Percentiles rank a stretch among this genome's conserved stretches.
Evolutionary conservation across 2,797 vertebrate genomes (phyloP).

Genomic region (Sebastes cheni): DNA sequence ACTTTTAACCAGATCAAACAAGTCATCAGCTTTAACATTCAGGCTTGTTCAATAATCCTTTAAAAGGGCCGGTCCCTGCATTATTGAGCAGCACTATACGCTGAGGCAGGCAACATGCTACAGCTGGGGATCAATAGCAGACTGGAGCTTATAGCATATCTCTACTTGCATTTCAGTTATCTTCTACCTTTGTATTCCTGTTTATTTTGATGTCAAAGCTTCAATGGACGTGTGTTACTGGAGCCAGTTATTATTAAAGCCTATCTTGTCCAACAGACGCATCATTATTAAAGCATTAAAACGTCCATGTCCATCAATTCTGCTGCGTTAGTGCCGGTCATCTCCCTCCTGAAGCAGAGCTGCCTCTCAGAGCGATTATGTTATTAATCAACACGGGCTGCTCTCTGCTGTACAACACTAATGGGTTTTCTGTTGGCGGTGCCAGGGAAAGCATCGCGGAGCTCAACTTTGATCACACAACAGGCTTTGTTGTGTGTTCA

Average conservation of each 20-base stretch:
- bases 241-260: neutral
- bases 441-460: constrained; percentile 24
- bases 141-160: neutral
- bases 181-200: neutral
- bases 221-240: neutral
- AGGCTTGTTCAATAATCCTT: constrained; percentile 27
- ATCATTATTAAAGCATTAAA: constrained; percentile 13
- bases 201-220: neutral
- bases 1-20: constrained; percentile 57
- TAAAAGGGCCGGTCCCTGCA: constrained; percentile 25
- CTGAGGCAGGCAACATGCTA: constrained; percentile 5
- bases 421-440: constrained; percentile 37
- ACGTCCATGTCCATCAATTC: neutral
- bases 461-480: constrained; percentile 55
- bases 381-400: constrained; percentile 35
- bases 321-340: neutral
- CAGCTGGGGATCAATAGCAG: constrained; percentile 19
- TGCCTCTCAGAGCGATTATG: constrained; percentile 21
- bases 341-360: constrained; percentile 11
- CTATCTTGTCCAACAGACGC: neutral
- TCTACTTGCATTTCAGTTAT: neutral
- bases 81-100: constrained; percentile 39
- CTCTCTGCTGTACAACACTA: constrained; percentile 35
- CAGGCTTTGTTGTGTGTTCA: constrained; percentile 49
- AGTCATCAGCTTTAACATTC: constrained; percentile 43